A percentile compares a stretch with the other conserved stretches of the same genome.
These are phyloP conservation scores for Troides helena DNA, from an alignment of 2,888 invertebrate species.

Conservation along the genomic window DNA sequence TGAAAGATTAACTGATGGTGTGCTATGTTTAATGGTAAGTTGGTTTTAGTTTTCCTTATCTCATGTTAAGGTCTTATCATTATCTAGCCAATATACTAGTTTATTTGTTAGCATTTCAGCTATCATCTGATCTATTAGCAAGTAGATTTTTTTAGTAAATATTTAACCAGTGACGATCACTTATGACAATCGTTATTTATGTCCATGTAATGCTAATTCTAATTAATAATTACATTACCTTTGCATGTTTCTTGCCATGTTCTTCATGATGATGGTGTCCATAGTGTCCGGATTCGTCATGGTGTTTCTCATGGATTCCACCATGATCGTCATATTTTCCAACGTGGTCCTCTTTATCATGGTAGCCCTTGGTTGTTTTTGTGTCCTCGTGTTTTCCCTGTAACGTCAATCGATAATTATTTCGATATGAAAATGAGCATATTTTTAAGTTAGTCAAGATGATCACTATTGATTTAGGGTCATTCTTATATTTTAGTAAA, in stretches of 20 bases:
- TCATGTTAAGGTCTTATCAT: too few species aligned
- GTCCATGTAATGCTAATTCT: background rate
- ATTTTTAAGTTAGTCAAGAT: background rate
- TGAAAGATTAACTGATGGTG: too few species aligned
- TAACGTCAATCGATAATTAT: background rate
- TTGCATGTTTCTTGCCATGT: conserved; percentile 83
- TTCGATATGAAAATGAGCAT: background rate
- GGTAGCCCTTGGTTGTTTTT: conserved; percentile 83
- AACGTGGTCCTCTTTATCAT: conserved; percentile 83
- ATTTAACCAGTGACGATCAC: too few species aligned
- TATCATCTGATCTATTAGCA: too few species aligned
- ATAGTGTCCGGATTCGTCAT: conserved; percentile 83
- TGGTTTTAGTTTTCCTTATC: too few species aligned
- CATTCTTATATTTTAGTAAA: too few species aligned
- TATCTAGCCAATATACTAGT: too few species aligned
- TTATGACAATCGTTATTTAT: too few species aligned
- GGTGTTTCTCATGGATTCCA: conserved; percentile 81
- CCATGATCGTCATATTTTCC: conserved; percentile 83
- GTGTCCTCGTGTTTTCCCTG: conserved; percentile 81
- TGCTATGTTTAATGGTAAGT: too few species aligned
- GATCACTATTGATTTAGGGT: too few species aligned
- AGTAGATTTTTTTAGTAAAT: too few species aligned
- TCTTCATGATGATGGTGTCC: conserved; percentile 84
- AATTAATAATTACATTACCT: conserved; percentile 40
- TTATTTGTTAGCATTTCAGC: too few species aligned